phyloP scores from a whole-genome alignment of 2,888 invertebrate genomes.

The Synergus japonicus region DNA sequence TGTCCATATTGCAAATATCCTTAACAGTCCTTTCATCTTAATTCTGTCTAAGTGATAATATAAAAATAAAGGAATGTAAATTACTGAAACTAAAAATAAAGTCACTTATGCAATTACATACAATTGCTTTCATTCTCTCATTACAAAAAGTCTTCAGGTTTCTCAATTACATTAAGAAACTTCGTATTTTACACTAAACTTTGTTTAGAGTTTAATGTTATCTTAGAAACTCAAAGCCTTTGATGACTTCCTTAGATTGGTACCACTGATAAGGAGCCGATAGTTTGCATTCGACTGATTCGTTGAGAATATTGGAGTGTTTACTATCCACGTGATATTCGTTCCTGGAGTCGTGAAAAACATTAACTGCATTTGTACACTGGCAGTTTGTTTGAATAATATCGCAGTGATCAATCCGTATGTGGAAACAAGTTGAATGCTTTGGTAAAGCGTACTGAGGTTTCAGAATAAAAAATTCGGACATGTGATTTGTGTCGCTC shows the following conservation, averaged over 20 bases:
- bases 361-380: constrained; percentile 64
- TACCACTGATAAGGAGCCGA: constrained; percentile 69
- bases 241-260: constrained; percentile 72
- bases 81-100: background rate
- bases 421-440: constrained; percentile 61
- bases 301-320: constrained; percentile 43
- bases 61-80: background rate
- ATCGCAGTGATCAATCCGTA: constrained; percentile 64
- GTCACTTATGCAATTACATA: too few relatives aligned
- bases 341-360: constrained; percentile 64
- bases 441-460: constrained; percentile 65
- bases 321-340: constrained; percentile 48
- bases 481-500: constrained; percentile 65
- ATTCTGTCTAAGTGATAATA: background rate
- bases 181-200: background rate
- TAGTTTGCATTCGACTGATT: constrained; percentile 41
- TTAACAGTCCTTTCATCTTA: background rate
- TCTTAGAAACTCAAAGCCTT: constrained; percentile 71
- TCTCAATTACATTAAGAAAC: background rate
- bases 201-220: constrained; percentile 55
- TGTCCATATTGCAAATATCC: background rate
- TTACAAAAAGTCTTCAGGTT: background rate
- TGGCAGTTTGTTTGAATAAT: constrained; percentile 57
- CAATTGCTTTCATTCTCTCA: background rate
- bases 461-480: constrained; percentile 73